Evolutionary conservation across 2,797 vertebrate species (phyloP).

Genomic region (Balearica regulorum): DNA sequence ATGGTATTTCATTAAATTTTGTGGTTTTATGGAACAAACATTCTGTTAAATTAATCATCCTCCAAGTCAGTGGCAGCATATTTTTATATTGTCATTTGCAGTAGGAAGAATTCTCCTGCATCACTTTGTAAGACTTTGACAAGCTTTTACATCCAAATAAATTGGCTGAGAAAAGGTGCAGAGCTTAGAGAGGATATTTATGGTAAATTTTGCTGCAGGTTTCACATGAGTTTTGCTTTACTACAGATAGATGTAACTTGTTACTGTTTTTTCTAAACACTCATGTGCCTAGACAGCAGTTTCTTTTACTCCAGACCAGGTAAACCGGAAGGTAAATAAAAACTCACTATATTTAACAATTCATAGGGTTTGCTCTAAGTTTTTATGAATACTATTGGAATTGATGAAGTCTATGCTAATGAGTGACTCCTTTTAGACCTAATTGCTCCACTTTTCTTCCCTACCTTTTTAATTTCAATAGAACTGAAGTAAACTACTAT

Average conservation of each 20-base stretch:
- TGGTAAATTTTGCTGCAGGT: background rate
- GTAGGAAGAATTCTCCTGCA: background rate
- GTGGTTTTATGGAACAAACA: background rate
- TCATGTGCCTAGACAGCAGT: background rate
- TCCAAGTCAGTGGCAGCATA: background rate
- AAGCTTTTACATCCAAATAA: background rate
- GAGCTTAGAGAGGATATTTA: background rate
- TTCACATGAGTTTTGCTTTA: background rate
- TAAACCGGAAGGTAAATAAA: background rate
- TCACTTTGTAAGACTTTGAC: background rate
- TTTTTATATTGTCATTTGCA: background rate
- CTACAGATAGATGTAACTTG: background rate
- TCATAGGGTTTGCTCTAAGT: background rate
- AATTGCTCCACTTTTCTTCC: background rate
- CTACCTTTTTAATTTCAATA: background rate
- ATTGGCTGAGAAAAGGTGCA: background rate
- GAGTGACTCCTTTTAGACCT: background rate
- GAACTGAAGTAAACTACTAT: background rate
- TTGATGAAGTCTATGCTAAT: background rate
- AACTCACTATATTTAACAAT: background rate
- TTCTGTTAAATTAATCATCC: background rate
- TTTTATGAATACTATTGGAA: background rate
- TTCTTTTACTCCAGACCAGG: background rate
- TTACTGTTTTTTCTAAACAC: background rate
- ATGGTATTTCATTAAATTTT: background rate